Base-by-base conservation (phyloP, 2,113 vertebrate species). In the Rhinoderma darwinii region DNA sequence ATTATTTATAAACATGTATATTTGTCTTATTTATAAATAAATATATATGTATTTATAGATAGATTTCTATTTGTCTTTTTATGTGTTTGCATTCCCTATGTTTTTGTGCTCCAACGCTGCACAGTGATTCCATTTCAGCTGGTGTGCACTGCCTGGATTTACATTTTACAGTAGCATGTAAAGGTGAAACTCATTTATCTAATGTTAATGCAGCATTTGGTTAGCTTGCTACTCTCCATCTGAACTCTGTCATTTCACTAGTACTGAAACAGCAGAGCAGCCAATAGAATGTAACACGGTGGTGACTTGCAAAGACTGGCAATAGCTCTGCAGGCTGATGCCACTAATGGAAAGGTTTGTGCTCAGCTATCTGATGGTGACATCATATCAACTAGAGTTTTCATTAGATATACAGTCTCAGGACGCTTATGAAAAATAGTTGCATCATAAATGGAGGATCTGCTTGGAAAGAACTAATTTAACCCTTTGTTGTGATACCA, bases 301-400 rank as follows among this genome's bases (percentile, higher is more conserved):
- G 68, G 44, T 72, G 78, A 72, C 70, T 87, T 82, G 85, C 85
- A 81, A 87, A 87, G 75, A 79, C 56, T 73, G 79, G 85, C 85
- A 87, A 87, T 74, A 87, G 35, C 66, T 82, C 78, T 56, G 50
- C 85, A 82, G 50, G 51, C 77, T 87, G 85, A 87, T 87, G 85
- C 66, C 85, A 87, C 78, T 75, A 74, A 43, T 87, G 66, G 85
- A 79, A 86, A 85, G 83, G 41, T 54, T 79, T 68, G 59, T 86
- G 59, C 75, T 79, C 68, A 27, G 76, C 47, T 51, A 32, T 85
- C 74, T 80, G 61, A 56, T 44, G 75, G 43, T 79, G 76, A 72
- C 76, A 84, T 84, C 66, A 72, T 73, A 70, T 81, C 78, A 81
- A 30, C 11, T 14, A 15, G 30, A 80, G 78, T 80, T 80, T 80